Conservation (phyloP, 35 echinoderm and acorn worm genomes). For the Ophioderma brevispina region DNA sequence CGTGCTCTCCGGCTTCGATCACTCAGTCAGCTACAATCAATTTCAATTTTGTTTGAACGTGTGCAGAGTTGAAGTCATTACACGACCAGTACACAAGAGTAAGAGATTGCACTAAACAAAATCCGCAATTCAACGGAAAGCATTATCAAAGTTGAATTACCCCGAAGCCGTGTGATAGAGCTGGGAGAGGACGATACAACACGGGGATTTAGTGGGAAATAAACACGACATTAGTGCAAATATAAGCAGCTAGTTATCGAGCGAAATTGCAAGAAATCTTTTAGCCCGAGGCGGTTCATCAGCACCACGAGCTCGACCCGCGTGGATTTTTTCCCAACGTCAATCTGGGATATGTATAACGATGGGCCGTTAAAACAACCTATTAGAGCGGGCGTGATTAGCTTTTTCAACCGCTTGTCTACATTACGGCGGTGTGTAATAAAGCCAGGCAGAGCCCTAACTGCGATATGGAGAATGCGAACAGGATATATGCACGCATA, state of each 20-base stretch:
- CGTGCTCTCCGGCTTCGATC: not conserved
- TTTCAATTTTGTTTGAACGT: not conserved
- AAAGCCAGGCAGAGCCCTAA: too few relatives aligned
- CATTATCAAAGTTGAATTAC: constrained; percentile 11
- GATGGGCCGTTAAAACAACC: not conserved
- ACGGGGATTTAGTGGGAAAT: not conserved
- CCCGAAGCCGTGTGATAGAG: not conserved
- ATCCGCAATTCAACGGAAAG: not conserved
- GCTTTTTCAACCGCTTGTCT: not conserved
- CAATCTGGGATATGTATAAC: too few relatives aligned
- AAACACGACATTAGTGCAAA: not conserved
- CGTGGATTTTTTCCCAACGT: not conserved
- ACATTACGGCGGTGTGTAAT: too few relatives aligned
- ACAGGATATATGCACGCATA: too few relatives aligned
- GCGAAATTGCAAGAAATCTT: not conserved
- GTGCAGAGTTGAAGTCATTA: not conserved
- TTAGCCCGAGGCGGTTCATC: not conserved
- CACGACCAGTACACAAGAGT: not conserved
- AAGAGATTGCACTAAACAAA: not conserved
- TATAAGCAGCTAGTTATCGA: constrained; percentile 2
- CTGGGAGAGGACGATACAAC: not conserved
- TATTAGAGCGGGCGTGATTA: not conserved
- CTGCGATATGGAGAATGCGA: too few relatives aligned
- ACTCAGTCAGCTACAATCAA: not conserved
- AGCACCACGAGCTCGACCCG: not conserved